Percentiles rank a stretch among this genome's conserved stretches.
Evolutionary conservation across 1,140 invertebrate genomes (phyloP).

Genomic region (Scaptomyza hsui): DNA sequence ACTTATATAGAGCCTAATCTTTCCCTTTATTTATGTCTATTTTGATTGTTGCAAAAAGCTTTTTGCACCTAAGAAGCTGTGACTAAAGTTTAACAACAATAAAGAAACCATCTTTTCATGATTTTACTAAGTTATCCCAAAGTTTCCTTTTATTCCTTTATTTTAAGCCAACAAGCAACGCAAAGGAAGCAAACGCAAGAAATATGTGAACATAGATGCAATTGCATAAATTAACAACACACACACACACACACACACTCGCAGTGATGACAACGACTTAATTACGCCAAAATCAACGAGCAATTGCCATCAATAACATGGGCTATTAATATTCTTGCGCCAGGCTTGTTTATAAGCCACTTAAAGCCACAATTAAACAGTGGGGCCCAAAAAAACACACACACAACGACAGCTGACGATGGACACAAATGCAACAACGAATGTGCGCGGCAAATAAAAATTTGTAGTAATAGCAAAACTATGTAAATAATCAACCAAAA

Average conservation of each 20-base stretch:
- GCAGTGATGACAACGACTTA: conserved; percentile 75
- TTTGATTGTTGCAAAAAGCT: not conserved
- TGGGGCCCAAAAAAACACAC: conserved; percentile 46
- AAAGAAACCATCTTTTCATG: too few relatives aligned
- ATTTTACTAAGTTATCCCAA: too few relatives aligned
- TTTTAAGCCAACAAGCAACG: conserved; percentile 12
- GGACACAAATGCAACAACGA: conserved; percentile 33
- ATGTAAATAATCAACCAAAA: conserved; percentile 78
- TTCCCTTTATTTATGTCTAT: conserved; percentile 36
- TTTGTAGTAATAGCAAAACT: conserved; percentile 83
- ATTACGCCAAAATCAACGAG: conserved; percentile 83
- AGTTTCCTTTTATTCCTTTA: too few relatives aligned
- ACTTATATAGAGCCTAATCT: conserved; percentile 16
- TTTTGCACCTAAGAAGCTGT: not conserved
- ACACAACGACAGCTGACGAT: conserved; percentile 56
- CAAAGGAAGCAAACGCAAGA: conserved; percentile 11
- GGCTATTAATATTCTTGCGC: conserved; percentile 81
- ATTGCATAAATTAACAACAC: conserved; percentile 58
- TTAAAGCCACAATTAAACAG: conserved; percentile 78
- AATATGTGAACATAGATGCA: conserved; percentile 42
- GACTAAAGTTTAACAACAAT: not conserved
- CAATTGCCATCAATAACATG: conserved; percentile 83
- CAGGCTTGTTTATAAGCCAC: conserved; percentile 76
- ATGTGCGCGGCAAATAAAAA: conserved; percentile 74
- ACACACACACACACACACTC: conserved; percentile 29